These are phyloP conservation scores for Drosophila monieri DNA, from an alignment of 2,888 invertebrate genomes.

Conservation along the genomic window DNA sequence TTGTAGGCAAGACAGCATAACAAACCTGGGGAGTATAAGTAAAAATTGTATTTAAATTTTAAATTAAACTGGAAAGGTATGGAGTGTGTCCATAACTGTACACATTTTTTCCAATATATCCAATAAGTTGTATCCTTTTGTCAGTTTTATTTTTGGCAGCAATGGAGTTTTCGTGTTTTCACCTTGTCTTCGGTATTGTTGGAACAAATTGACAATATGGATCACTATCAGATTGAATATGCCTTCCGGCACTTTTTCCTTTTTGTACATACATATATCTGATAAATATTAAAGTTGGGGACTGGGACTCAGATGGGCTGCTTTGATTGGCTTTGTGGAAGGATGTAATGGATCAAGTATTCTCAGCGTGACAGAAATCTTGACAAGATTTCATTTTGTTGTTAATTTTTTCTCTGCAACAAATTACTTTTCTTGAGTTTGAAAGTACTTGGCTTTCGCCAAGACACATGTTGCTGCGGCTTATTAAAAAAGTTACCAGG, in stretches of 20 bases:
- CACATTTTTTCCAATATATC: background rate
- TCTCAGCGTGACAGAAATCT: conserved; percentile 1
- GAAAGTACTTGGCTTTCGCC: background rate
- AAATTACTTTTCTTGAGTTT: conserved; percentile 1
- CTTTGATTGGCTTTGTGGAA: conserved; percentile 2
- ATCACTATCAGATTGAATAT: conserved; percentile 8
- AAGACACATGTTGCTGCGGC: conserved; percentile 2
- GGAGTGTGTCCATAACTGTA: background rate
- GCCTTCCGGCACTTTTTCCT: background rate
- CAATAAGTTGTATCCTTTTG: background rate
- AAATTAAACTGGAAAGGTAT: too few relatives aligned
- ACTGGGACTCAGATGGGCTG: background rate
- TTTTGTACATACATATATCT: background rate
- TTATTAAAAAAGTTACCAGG: conserved; percentile 2
- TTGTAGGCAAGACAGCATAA: conserved; percentile 28
- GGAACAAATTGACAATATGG: conserved; percentile 8
- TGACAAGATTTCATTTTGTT: conserved; percentile 1
- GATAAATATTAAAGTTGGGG: background rate
- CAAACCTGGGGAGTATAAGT: conserved; percentile 12
- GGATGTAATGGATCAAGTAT: conserved; percentile 1
- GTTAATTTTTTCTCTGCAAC: background rate
- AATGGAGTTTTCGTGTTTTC: conserved; percentile 20
- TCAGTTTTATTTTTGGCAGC: conserved; percentile 4
- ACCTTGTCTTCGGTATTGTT: conserved; percentile 1
- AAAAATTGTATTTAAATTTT: too few relatives aligned